Base-by-base conservation (phyloP, 2,888 invertebrate species). In the Amiota mariae region DNA sequence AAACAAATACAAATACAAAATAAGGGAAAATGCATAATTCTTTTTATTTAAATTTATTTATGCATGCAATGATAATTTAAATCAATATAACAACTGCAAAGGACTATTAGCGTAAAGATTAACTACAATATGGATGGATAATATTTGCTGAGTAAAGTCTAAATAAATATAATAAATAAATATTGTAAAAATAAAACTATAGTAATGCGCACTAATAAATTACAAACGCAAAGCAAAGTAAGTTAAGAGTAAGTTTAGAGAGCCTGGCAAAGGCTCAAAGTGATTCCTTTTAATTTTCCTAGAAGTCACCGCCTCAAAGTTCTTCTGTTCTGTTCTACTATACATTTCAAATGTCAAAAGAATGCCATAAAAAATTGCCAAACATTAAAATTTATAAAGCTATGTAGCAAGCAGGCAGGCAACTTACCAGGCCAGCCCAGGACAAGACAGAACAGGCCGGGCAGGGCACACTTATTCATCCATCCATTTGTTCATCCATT, bases 301-400 rank as follows among this genome's bases (percentile, higher is more conserved):
- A 20, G 49, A 20, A 24, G n/a, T 48, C 8, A 54, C 67, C 13
- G 48, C 67, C 36, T 8, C 11, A 63, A 63, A 36, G 36, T 36
- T 36, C 36, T 36, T 36, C 4, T 36, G 36, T 36, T 36, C 36
- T 36, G 36, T 36, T 36, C 8, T 36, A 36, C 36, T 36, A 47
- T 49, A 64, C 86, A 83, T 83, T 83, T 85, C 80, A 85, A 85
- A 83, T 81, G 82, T 85, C 84, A 79, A 83, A 83, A 84, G 75
- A 36, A 46, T 63, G 63, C 12, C 49, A 54, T 54, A 68, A 68
- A 54, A 68, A 54, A 68, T 54, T 68, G 67, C 67, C 15, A 36
- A 20, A 64, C 64, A 64, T 73, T 68, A 68, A 20, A 51, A 59
- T 54, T 63, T 63, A 64, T 64, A 54, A 51, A 72, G 36, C 64